These are phyloP conservation scores for Halichoerus grypus DNA, from an alignment of 2,113 vertebrate species.

Conservation along the genomic window DNA sequence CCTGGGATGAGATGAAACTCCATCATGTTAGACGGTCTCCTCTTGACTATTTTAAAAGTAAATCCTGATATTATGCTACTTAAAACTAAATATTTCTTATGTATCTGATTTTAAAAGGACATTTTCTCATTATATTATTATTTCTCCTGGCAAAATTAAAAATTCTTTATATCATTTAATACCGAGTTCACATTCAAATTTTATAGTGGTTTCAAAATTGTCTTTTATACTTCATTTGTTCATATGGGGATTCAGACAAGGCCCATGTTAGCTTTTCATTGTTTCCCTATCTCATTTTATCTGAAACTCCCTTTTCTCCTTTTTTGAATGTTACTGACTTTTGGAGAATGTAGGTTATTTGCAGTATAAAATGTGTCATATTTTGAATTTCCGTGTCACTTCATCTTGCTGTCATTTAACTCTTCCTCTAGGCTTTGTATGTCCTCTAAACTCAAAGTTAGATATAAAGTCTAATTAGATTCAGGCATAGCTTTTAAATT, in stretches of 20 bases:
- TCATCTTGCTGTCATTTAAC: slow-evolving; percentile 34
- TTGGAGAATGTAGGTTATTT: slow-evolving; percentile 38
- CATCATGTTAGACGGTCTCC: no score
- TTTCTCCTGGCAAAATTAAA: slow-evolving; percentile 31
- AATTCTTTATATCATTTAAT: slow-evolving; percentile 16
- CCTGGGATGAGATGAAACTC: no score
- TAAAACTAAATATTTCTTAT: neutral
- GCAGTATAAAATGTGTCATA: neutral
- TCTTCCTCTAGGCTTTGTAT: neutral
- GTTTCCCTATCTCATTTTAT: slow-evolving; percentile 34
- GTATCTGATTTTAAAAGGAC: neutral
- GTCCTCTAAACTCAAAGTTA: neutral
- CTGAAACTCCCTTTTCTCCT: neutral
- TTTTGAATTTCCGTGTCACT: slow-evolving; percentile 4
- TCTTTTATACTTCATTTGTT: slow-evolving; percentile 52
- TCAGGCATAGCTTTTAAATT: neutral
- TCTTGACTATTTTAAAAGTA: slow-evolving; percentile 19
- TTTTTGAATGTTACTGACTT: neutral
- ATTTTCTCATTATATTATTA: slow-evolving; percentile 26
- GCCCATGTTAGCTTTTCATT: neutral
- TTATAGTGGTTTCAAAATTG: neutral
- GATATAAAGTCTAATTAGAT: neutral
- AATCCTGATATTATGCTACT: slow-evolving; percentile 1
- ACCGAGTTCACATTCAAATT: neutral
- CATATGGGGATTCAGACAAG: neutral